phyloP scores from a whole-genome alignment of 1,140 invertebrate species.

The Drosophila mayri region DNA sequence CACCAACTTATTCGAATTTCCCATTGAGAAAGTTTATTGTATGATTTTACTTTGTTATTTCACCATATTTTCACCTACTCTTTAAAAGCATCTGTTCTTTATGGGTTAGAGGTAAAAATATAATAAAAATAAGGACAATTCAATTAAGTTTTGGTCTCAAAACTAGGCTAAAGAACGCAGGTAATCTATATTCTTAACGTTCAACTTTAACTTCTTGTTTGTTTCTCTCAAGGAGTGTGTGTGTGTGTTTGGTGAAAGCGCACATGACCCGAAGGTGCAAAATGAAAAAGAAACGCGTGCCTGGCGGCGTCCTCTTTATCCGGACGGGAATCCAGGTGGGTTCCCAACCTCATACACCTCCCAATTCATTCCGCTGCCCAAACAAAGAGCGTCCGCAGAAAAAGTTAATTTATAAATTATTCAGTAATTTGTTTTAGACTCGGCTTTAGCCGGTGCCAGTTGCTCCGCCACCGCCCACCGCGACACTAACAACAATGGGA shows the following conservation, averaged over 20 bases:
- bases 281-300: slow-evolving; percentile 45
- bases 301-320: slow-evolving; percentile 21
- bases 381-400: slow-evolving; percentile 65
- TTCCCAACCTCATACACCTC: neutral
- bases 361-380: slow-evolving; percentile 49
- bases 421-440: slow-evolving; percentile 82
- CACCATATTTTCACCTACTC: neutral
- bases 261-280: slow-evolving; percentile 55
- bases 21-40: neutral
- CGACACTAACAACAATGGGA: slow-evolving; percentile 39
- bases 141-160: neutral
- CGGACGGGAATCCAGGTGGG: neutral
- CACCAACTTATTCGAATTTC: neutral
- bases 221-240: slow-evolving; percentile 6
- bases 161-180: neutral
- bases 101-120: too few species aligned
- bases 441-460: slow-evolving; percentile 53
- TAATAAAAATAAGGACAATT: neutral
- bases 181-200: slow-evolving; percentile 11
- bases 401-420: slow-evolving; percentile 83
- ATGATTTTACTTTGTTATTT: too few species aligned
- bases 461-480: slow-evolving; percentile 4
- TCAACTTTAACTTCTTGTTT: slow-evolving; percentile 2
- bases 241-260: slow-evolving; percentile 8
- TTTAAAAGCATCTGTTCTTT: neutral